Percentiles rank a stretch among this genome's conserved stretches.
Conservation (phyloP, 2,113 vertebrate genomes). For the Siniperca knerii region DNA sequence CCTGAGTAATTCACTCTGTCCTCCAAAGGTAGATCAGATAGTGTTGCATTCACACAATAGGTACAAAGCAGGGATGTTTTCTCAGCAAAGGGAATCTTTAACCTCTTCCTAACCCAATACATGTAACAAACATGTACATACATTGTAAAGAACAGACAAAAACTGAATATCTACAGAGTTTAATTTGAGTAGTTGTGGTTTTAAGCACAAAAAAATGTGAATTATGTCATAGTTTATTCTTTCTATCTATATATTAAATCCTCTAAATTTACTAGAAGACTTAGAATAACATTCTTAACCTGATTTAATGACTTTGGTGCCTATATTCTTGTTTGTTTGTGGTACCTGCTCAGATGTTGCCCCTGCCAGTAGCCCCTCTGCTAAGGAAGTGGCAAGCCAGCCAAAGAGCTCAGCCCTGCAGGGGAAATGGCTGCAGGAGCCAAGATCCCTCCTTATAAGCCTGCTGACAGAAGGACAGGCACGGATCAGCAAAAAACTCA, state of each 20-base stretch:
- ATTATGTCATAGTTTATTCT: neutral
- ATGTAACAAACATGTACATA: neutral
- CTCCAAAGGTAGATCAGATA: neutral
- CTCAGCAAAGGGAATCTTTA: constrained; percentile 2
- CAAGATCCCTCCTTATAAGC: constrained; percentile 66
- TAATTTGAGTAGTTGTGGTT: neutral
- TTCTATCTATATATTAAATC: too few relatives aligned
- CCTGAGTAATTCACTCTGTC: neutral
- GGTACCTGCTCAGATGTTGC: constrained; percentile 72
- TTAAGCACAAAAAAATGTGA: neutral
- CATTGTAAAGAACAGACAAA: neutral
- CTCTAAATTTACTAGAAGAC: neutral
- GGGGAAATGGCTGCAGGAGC: constrained; percentile 64
- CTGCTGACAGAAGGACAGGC: constrained; percentile 58
- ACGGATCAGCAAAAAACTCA: constrained; percentile 27
- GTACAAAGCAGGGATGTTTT: constrained; percentile 30
- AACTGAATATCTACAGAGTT: neutral
- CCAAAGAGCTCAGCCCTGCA: constrained; percentile 80
- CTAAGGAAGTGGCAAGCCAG: constrained; percentile 73
- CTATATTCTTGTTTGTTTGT: constrained; percentile 41
- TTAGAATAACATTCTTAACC: neutral
- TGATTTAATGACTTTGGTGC: neutral
- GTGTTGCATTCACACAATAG: constrained; percentile 35
- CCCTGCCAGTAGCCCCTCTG: constrained; percentile 81
- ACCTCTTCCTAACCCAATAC: constrained; percentile 8